Base-by-base conservation (phyloP, 1,140 invertebrate species). In the Camponotus vicinus region DNA sequence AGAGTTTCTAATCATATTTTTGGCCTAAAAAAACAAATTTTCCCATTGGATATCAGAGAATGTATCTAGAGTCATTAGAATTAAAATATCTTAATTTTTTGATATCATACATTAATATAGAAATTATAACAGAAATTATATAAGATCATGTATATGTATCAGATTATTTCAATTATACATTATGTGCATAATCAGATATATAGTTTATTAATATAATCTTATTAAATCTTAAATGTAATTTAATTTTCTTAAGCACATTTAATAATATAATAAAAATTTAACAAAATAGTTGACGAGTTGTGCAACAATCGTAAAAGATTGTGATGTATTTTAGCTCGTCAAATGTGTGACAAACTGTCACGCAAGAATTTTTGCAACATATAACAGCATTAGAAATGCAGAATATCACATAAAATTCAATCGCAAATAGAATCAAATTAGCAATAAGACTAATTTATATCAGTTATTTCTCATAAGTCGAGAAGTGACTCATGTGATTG, bases 41-140 rank as follows among this genome's bases (percentile, higher is more conserved):
- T 11, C 7, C 18, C 15, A 2, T 27, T 37, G 15, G 27, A 61
- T 61, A 27, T 63, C 21, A 27, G 13, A 49, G 5, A 73, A 27
- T 61, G 13, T 27, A 4, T 57, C 3, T 11, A 37, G 1, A 34
- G 11, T 37, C 71, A 75, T 18, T 57, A 37, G 34, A 55, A 57
- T 57, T 57, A 75, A 21, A 73, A 7, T 57, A 34, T 21, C 71
- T 75, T 32, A 34, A 34, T 5, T n/a, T 55, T 75, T 18, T 57
- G 11, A 37, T 18, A 73, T 6, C 18, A 52, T 32, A 52, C 13
- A 57, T 6, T 5, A 57, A 75, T 40, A 21, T 8, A 55, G 13
- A 52, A 52, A 52, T 27, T 52, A 52, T 52, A 18, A 52, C 5
- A 18, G 13, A 45, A 45, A 45, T 45, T 45, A 52, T 15, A 52